phyloP scores from a whole-genome alignment of 2,888 invertebrate species.

The Dysmachus trigonus region DNA sequence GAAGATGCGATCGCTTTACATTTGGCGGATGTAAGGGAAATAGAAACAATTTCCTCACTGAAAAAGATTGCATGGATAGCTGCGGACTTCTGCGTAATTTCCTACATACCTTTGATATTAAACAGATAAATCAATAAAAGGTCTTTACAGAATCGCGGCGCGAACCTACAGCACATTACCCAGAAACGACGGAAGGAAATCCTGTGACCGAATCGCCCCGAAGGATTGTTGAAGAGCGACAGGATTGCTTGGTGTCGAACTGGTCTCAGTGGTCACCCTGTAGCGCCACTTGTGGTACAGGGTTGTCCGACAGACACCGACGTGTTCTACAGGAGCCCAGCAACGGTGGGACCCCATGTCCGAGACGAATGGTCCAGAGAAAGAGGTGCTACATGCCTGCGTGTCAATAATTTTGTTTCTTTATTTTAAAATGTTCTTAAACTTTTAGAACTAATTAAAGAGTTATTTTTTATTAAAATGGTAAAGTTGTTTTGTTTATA shows the following conservation, averaged over 20 bases:
- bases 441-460: not conserved
- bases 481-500: not conserved
- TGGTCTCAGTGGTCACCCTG: constrained; percentile 90
- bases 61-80: constrained; percentile 78
- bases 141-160: not conserved
- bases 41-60: constrained; percentile 87
- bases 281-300: constrained; percentile 81
- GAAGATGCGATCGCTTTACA: constrained; percentile 84
- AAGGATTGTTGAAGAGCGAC: constrained; percentile 52
- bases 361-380: constrained; percentile 58
- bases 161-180: not conserved
- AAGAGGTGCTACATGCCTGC: constrained; percentile 60
- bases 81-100: constrained; percentile 64
- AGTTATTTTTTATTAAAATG: not conserved
- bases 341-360: constrained; percentile 59
- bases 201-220: not conserved
- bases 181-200: not conserved
- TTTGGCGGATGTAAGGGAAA: constrained; percentile 93
- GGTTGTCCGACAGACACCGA: constrained; percentile 70
- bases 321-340: constrained; percentile 58
- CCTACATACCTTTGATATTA: not conserved
- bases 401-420: constrained; percentile 50
- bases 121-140: not conserved
- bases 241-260: constrained; percentile 76
- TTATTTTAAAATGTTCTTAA: not conserved